phyloP scores from a whole-genome alignment of 2,888 invertebrate species.

The Drosophila pegasa region DNA sequence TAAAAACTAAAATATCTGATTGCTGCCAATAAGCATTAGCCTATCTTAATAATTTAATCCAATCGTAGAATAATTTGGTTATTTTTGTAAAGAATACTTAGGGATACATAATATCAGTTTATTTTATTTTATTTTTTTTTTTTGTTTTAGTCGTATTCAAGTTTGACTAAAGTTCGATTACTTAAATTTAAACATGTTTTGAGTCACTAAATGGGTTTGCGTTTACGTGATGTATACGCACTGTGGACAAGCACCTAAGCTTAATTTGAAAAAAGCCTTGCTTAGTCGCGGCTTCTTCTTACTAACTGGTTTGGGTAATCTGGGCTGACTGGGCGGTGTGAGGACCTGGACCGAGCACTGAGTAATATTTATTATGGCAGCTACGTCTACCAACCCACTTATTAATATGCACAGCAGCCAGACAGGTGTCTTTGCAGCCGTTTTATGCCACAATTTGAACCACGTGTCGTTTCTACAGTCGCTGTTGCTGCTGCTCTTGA shows the following conservation, averaged over 20 bases:
- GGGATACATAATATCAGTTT: too few species aligned
- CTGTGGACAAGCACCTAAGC: slow-evolving; percentile 35
- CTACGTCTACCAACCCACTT: slow-evolving; percentile 47
- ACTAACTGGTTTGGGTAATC: slow-evolving; percentile 23
- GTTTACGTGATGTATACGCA: slow-evolving; percentile 54
- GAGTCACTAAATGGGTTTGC: slow-evolving; percentile 8
- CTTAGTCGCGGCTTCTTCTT: neutral
- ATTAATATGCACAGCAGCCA: slow-evolving; percentile 74
- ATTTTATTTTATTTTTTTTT: too few species aligned
- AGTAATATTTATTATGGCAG: slow-evolving; percentile 67
- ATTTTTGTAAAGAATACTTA: neutral
- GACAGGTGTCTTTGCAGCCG: slow-evolving; percentile 73
- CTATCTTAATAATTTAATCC: neutral
- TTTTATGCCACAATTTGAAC: slow-evolving; percentile 77
- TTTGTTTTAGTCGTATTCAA: neutral
- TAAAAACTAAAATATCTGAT: neutral
- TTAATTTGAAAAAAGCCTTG: slow-evolving; percentile 3
- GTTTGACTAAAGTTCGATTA: neutral
- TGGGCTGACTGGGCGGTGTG: slow-evolving; percentile 12
- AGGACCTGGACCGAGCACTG: slow-evolving; percentile 27
- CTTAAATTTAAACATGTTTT: slow-evolving; percentile 22
- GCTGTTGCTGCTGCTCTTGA: slow-evolving; percentile 29
- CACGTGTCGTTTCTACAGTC: slow-evolving; percentile 44
- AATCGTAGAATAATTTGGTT: neutral
- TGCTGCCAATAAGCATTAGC: too few species aligned